Evolutionary conservation across 2,797 vertebrate genomes (phyloP).

Genomic region (Mormyrops boulengeri): DNA sequence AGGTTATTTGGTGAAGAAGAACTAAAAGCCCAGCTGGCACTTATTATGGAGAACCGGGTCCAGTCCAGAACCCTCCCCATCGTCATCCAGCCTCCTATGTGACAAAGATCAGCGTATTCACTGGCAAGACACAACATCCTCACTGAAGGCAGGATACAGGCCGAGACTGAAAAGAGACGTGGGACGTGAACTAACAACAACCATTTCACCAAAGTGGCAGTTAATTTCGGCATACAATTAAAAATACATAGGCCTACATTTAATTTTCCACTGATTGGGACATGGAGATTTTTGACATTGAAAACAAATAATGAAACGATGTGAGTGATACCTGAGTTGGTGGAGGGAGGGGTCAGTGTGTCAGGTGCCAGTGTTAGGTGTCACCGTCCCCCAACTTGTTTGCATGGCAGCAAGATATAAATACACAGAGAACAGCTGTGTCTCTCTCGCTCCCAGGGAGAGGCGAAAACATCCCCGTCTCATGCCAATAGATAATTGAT

Average conservation of each 20-base stretch:
- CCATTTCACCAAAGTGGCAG: not conserved
- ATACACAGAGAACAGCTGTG: conserved; percentile 23
- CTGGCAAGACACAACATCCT: not conserved
- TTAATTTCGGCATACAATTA: not conserved
- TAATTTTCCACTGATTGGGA: not conserved
- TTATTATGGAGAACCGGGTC: not conserved
- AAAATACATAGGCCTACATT: not conserved
- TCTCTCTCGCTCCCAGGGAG: conserved; percentile 30
- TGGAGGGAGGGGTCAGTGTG: not conserved
- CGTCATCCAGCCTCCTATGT: not conserved
- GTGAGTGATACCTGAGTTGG: not conserved
- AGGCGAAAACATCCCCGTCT: conserved; percentile 38
- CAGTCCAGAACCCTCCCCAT: not conserved
- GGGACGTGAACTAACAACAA: not conserved
- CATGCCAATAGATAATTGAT: conserved; percentile 62
- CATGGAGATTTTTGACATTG: not conserved
- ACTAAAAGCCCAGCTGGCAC: not conserved
- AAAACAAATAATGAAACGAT: not conserved
- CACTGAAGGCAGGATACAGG: not conserved
- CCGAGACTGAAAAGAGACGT: not conserved
- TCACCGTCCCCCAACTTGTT: conserved; percentile 1
- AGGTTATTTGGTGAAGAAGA: not conserved
- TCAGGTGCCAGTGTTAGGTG: not conserved
- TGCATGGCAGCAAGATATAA: conserved; percentile 15
- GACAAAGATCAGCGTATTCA: not conserved